Conservation (phyloP, 2,888 invertebrate genomes). For the Apodemia mormo region DNA sequence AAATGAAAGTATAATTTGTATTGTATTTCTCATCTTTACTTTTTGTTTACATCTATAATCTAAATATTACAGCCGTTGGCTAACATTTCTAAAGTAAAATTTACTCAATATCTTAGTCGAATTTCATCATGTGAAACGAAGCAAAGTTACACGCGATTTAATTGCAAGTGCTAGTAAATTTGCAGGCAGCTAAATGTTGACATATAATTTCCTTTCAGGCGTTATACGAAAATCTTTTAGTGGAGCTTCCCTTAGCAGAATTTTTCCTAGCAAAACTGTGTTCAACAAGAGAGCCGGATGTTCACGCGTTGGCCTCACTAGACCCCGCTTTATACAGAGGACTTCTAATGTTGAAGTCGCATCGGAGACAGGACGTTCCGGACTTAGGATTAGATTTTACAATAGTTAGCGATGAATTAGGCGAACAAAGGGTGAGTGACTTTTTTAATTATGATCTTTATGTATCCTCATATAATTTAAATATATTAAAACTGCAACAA, state of each 20-base stretch:
- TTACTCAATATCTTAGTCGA: no score
- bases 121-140: no score
- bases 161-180: no score
- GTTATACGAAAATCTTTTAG: conserved; percentile 95
- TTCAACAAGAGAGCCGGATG: conserved; percentile 92
- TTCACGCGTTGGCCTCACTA: conserved; percentile 95
- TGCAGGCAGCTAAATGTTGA: neutral
- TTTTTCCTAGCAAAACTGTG: conserved; percentile 89
- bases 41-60: no score
- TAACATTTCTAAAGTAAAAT: no score
- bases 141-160: no score
- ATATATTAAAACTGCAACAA: no score
- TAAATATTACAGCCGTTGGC: no score
- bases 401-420: conserved; percentile 93
- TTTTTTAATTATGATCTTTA: neutral
- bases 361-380: conserved; percentile 89
- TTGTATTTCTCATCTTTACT: no score
- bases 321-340: conserved; percentile 97
- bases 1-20: no score
- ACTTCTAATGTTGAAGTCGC: conserved; percentile 92
- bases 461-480: no score
- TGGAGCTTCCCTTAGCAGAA: conserved; percentile 96
- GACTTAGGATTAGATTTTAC: conserved; percentile 97
- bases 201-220: conserved; percentile 82
- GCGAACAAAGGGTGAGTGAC: conserved; percentile 87